phyloP scores from a whole-genome alignment of 2,888 invertebrate genomes.

The Endomychus coccineus region DNA sequence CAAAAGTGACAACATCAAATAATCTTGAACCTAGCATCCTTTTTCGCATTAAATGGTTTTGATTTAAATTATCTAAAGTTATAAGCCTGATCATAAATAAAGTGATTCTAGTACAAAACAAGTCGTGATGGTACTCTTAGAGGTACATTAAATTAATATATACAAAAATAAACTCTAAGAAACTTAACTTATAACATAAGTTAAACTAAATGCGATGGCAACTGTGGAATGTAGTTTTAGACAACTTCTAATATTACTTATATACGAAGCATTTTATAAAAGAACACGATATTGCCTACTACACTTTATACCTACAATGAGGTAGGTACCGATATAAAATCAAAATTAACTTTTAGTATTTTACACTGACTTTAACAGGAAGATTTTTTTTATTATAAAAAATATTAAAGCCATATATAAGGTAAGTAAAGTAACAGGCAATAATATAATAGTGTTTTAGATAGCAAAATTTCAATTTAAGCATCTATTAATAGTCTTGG shows the following conservation, averaged over 20 bases:
- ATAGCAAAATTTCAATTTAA: conserved; percentile 14
- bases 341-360: too few relatives aligned
- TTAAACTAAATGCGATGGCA: conserved; percentile 24
- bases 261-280: conserved; percentile 25
- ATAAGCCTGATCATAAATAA: too few relatives aligned
- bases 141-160: conserved; percentile 16
- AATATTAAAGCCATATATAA: not conserved
- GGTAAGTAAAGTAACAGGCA: conserved; percentile 15
- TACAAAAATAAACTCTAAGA: conserved; percentile 33
- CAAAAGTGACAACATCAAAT: too few relatives aligned
- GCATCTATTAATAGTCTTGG: conserved; percentile 56
- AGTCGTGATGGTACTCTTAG: too few relatives aligned
- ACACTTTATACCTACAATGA: conserved; percentile 33
- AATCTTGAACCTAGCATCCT: too few relatives aligned
- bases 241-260: conserved; percentile 21
- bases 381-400: too few relatives aligned
- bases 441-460: conserved; percentile 11
- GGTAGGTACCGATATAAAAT: too few relatives aligned
- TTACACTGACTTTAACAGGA: too few relatives aligned
- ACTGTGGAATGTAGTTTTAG: conserved; percentile 28
- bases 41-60: too few relatives aligned
- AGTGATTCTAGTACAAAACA: too few relatives aligned
- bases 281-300: conserved; percentile 37
- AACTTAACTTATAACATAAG: conserved; percentile 26
- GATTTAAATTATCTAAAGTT: too few relatives aligned